Percentiles rank a stretch among this genome's conserved stretches.
Evolutionary conservation across 2,797 vertebrate genomes (phyloP).

Genomic region (Caiman crocodilus): DNA sequence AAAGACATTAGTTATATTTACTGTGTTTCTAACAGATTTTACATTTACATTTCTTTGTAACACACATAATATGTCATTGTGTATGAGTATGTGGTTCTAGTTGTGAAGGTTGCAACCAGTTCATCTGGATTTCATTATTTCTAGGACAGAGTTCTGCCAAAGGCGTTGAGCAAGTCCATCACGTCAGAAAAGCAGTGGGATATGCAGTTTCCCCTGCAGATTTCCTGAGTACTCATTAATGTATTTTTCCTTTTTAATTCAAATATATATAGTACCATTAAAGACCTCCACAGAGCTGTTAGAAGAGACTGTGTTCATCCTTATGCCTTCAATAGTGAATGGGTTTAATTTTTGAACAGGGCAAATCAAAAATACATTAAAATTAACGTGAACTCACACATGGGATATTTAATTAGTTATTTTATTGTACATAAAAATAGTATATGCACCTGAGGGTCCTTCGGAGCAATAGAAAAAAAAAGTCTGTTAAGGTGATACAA

Average conservation of each 20-base stretch:
- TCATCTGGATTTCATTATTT: not conserved
- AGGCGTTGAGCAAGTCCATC: not conserved
- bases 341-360: constrained; percentile 10
- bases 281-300: not conserved
- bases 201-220: not conserved
- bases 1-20: not conserved
- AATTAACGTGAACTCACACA: not conserved
- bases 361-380: not conserved
- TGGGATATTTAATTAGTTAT: not conserved
- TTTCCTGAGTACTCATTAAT: not conserved
- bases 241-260: not conserved
- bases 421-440: constrained; percentile 35
- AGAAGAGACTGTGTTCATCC: not conserved
- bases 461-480: not conserved
- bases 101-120: not conserved
- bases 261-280: not conserved
- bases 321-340: not conserved
- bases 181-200: not conserved
- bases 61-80: not conserved
- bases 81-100: not conserved
- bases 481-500: not conserved
- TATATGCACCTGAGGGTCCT: not conserved
- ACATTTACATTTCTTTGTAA: not conserved
- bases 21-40: not conserved
- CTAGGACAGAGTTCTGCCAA: not conserved